Percentiles rank a stretch among this genome's conserved stretches.
phyloP scores from a whole-genome alignment of 2,797 vertebrate genomes.

The Euthynnus affinis region DNA sequence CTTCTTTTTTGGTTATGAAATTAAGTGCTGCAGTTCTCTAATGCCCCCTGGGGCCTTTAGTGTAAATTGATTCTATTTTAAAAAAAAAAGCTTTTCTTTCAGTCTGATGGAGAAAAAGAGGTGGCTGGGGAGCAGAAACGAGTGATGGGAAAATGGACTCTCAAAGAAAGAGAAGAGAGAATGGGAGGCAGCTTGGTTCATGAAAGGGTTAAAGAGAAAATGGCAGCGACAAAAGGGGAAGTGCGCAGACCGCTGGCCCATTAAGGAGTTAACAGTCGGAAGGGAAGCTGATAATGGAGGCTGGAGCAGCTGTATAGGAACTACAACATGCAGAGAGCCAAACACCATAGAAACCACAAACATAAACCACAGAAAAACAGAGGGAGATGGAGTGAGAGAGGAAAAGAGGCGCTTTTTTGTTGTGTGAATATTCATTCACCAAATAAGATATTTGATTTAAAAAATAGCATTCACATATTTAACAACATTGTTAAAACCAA shows the following conservation, averaged over 20 bases:
- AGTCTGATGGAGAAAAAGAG: constrained; percentile 53
- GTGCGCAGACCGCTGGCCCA: constrained; percentile 27
- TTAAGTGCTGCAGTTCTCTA: constrained; percentile 78
- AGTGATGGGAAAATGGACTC: constrained; percentile 59
- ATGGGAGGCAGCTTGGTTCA: constrained; percentile 23
- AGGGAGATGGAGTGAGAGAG: constrained; percentile 13
- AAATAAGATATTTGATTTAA: constrained; percentile 6
- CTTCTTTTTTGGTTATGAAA: constrained; percentile 69
- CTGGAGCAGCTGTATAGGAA: constrained; percentile 64
- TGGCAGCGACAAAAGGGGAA: constrained; percentile 62
- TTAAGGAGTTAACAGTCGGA: constrained; percentile 75
- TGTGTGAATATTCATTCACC: constrained; percentile 16
- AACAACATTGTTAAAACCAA: constrained; percentile 10
- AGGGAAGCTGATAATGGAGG: constrained; percentile 68
- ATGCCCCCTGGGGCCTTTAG: constrained; percentile 76
- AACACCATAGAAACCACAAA: constrained; percentile 61
- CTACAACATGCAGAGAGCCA: constrained; percentile 41
- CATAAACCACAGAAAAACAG: constrained; percentile 45
- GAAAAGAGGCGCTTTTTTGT: constrained; percentile 27
- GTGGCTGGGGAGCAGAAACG: constrained; percentile 51
- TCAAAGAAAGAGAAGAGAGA: constrained; percentile 51
- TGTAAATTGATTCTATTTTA: constrained; percentile 83
- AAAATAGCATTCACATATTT: constrained; percentile 9
- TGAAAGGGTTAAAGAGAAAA: constrained; percentile 75
- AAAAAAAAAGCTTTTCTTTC: constrained; percentile 66